phyloP scores from a whole-genome alignment of 2,113 vertebrate species.

The Pollachius pollachius region DNA sequence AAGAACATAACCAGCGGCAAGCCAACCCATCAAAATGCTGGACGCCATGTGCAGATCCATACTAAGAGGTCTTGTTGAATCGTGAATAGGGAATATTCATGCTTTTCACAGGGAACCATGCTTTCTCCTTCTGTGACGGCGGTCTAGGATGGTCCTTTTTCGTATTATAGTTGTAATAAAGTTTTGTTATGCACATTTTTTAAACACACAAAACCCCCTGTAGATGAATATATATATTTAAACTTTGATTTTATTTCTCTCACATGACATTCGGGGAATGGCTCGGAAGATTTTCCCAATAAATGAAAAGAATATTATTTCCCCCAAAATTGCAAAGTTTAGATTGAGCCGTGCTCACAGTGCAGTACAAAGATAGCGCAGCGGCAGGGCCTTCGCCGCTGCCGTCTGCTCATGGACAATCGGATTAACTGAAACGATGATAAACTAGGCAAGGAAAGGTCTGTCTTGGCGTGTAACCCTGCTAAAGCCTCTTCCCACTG shows the following conservation, averaged over 20 bases:
- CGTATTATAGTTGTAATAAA: slow-evolving; percentile 30
- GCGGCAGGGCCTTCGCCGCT: slow-evolving; percentile 46
- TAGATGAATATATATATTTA: too few species aligned
- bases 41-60: slow-evolving; percentile 48
- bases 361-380: slow-evolving; percentile 47
- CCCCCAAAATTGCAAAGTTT: slow-evolving; percentile 33
- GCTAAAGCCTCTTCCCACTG: slow-evolving; percentile 47
- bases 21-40: slow-evolving; percentile 66
- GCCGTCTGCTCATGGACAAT: slow-evolving; percentile 53
- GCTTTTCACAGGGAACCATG: slow-evolving; percentile 17
- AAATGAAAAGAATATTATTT: slow-evolving; percentile 23
- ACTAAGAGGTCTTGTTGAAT: slow-evolving; percentile 35
- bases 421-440: slow-evolving; percentile 66
- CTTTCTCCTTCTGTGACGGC: slow-evolving; percentile 24
- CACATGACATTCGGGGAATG: too few species aligned
- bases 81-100: slow-evolving; percentile 49
- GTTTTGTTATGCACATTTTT: too few species aligned
- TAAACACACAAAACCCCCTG: slow-evolving; percentile 19
- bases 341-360: slow-evolving; percentile 54
- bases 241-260: too few species aligned
- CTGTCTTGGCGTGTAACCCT: slow-evolving; percentile 41
- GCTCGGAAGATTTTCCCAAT: slow-evolving; percentile 9
- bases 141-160: slow-evolving; percentile 1
- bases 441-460: slow-evolving; percentile 45
- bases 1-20: slow-evolving; percentile 33